Base-by-base conservation (phyloP, 53 echinoderm and acorn worm species). In the Echinarachnius parma region DNA sequence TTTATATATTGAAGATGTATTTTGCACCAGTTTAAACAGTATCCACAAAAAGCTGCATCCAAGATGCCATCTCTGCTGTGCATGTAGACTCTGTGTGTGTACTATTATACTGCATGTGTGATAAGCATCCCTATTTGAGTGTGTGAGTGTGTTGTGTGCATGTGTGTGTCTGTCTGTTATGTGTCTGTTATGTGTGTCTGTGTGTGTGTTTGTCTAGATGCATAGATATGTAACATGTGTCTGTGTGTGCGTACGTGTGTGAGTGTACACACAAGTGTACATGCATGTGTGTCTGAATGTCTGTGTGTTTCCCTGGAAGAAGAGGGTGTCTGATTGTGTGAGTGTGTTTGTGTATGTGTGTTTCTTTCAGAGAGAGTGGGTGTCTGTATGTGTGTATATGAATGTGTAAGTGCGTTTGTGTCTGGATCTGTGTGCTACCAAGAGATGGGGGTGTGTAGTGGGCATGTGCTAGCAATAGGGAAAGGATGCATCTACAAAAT, bases 101-200 rank as follows among this genome's bases (percentile, higher is more conserved):
- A n/a, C n/a, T n/a, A n/a, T n/a, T n/a, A n/a, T n/a, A n/a, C n/a
- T n/a, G n/a, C n/a, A n/a, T n/a, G n/a, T n/a, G n/a, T n/a, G n/a
- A n/a, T n/a, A n/a, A n/a, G n/a, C n/a, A n/a, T n/a, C n/a, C n/a
- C n/a, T n/a, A n/a, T n/a, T n/a, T n/a, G n/a, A 27, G 26, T 24
- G 56, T 55, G 56, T 26, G 21, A 20, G 52, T n/a, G 21, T 50
- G n/a, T 14, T 50, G 52, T 0, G 10, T 11, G 16, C 4, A 5
- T 60, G 60, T 34, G 60, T 60, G 20, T 34, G 60, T 59, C 18
- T 59, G n/a, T n/a, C n/a, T n/a, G n/a, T n/a, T n/a, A n/a, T n/a
- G n/a, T n/a, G n/a, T n/a, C n/a, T n/a, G n/a, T n/a, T n/a, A n/a
- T n/a, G 20, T 0, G 34, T 60, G 60, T 60, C 21, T 60, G 61